Evolutionary conservation across 2,113 vertebrate species (phyloP).

Genomic region (Xerus inauris): DNA sequence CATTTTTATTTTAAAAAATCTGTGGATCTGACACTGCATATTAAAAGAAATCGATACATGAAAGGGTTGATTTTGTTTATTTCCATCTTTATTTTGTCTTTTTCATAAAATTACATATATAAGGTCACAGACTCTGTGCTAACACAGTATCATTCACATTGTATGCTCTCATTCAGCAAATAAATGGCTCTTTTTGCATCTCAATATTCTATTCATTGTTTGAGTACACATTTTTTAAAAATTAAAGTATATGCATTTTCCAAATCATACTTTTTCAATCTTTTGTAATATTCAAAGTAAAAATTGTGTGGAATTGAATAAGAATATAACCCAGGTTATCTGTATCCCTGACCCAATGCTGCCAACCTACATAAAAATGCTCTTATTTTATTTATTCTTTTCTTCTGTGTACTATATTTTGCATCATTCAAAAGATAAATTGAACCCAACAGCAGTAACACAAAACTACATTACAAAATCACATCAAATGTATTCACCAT

Average conservation of each 20-base stretch:
- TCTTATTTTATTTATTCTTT: neutral
- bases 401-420: neutral
- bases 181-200: neutral
- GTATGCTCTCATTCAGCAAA: neutral
- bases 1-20: neutral
- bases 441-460: no score
- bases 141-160: neutral
- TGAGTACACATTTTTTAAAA: neutral
- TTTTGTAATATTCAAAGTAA: neutral
- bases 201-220: neutral
- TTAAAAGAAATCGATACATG: neutral
- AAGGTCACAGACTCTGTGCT: neutral
- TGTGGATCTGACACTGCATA: neutral
- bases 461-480: no score
- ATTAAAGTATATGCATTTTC: neutral
- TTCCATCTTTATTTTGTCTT: neutral
- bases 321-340: neutral
- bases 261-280: neutral
- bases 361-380: no score
- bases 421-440: no score
- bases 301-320: neutral
- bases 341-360: neutral
- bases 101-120: neutral
- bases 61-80: neutral
- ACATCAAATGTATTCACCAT: neutral